Base-by-base conservation (phyloP, 2,797 vertebrate species). In the Austrolebias charrua region DNA sequence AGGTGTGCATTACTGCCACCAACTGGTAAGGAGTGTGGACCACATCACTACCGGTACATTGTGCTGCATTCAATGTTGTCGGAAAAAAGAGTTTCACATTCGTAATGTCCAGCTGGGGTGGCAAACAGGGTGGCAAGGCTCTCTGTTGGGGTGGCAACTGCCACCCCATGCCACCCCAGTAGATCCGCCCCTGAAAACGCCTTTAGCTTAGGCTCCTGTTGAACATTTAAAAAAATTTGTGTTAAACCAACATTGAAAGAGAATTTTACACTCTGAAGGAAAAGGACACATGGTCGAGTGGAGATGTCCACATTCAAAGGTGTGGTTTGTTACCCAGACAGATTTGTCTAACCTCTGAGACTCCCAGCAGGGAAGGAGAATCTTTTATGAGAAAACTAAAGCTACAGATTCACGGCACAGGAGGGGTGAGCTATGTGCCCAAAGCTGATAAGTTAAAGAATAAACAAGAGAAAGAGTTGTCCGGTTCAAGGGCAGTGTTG, bases 371-470 rank as follows among this genome's bases (percentile, higher is more conserved):
- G 59, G 20, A 44, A 51, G 57, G 24, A 73, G 28, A 63, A 45
- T 75, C 45, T 69, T 73, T 75, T 56, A 75, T 77, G 72, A 81
- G 51, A 69, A 72, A 64, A 47, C 48, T 28, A 67, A 55, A 60
- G 31, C n/a, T 62, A 80, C 77, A 55, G 66, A 74, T 82, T 75
- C 67, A 60, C 20, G 67, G 64, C 18, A 60, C 14, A 73, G 60
- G 46, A 52, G 19, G 16, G 66, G 47, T 43, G n/a, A 13, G 46
- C 31, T 4, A 38, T 43, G 46, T 38, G 42, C 59, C 65, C 57
- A 15, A 59, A 63, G 47, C 51, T 63, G 38, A 61, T 42, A 31
- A 48, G 56, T 29, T 59, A 20, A 66, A 47, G 45, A 61, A 69
- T 43, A 70, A 65, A 71, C 47, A 60, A 63, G 64, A 58, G 3